A percentile compares a stretch with the other conserved stretches of the same genome.
phyloP scores from a whole-genome alignment of 1,140 invertebrate genomes.

The Pteromalus puparum region DNA sequence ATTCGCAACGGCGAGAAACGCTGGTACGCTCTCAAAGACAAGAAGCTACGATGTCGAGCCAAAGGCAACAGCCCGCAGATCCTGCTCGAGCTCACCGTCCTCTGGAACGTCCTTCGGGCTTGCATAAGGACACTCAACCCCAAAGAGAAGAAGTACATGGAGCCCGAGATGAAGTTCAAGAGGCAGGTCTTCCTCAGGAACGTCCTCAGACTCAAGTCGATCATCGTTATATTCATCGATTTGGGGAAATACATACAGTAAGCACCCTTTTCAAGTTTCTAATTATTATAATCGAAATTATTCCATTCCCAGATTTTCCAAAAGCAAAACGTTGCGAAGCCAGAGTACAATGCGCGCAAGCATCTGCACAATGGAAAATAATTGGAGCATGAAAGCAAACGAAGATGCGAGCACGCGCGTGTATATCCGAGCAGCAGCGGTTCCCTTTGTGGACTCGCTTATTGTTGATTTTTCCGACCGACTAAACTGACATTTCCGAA shows the following conservation, averaged over 20 bases:
- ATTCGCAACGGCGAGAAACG: conserved; percentile 94
- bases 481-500: conserved; percentile 54
- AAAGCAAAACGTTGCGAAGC: too few species aligned
- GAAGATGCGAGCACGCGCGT: background rate
- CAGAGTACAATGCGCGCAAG: background rate
- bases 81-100: conserved; percentile 91
- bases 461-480: too few species aligned
- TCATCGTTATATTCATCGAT: conserved; percentile 93
- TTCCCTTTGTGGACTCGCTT: too few species aligned
- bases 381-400: background rate
- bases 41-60: conserved; percentile 90
- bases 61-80: conserved; percentile 95
- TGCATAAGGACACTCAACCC: conserved; percentile 95
- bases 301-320: too few species aligned
- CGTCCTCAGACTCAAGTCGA: conserved; percentile 93
- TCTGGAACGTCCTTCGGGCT: conserved; percentile 95
- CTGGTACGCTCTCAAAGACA: conserved; percentile 98
- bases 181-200: conserved; percentile 94
- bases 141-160: conserved; percentile 96
- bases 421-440: too few species aligned
- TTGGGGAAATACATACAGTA: conserved; percentile 94
- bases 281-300: too few species aligned
- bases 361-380: background rate
- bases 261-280: too few species aligned
- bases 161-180: conserved; percentile 96